These are phyloP conservation scores for Drosophila carrolli DNA, from an alignment of 1,140 invertebrate species.

Conservation along the genomic window DNA sequence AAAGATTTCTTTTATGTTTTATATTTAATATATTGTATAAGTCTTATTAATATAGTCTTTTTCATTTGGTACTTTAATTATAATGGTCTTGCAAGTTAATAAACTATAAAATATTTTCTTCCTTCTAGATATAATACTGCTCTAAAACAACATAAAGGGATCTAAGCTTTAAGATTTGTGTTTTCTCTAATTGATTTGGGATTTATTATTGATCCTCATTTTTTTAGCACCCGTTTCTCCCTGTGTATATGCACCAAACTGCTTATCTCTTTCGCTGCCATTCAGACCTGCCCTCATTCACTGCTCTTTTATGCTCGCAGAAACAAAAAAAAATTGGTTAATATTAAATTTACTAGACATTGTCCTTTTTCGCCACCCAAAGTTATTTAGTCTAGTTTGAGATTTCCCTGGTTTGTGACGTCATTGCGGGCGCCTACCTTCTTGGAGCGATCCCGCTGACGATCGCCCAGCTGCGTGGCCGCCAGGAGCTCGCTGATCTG, in stretches of 20 bases:
- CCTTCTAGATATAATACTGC: constrained; percentile 3
- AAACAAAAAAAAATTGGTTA: constrained; percentile 9
- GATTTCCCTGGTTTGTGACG: constrained; percentile 76
- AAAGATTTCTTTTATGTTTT: background rate
- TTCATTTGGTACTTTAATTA: background rate
- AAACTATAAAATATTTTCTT: background rate
- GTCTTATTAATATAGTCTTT: constrained; percentile 13
- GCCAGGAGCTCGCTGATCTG: constrained; percentile 70
- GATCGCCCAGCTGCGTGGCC: constrained; percentile 61
- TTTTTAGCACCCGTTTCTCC: constrained; percentile 1
- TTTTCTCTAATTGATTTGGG: background rate
- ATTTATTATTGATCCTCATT: background rate
- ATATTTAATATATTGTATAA: constrained; percentile 5
- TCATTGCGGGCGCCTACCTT: constrained; percentile 68
- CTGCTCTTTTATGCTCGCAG: background rate
- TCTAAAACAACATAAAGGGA: background rate
- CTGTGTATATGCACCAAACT: constrained; percentile 12
- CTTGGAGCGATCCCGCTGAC: constrained; percentile 56
- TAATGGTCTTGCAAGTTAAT: background rate
- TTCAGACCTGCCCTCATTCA: constrained; percentile 18
- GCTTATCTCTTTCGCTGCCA: constrained; percentile 11
- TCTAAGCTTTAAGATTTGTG: too few species aligned
- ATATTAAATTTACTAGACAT: constrained; percentile 4
- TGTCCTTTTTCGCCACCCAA: constrained; percentile 12
- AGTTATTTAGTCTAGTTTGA: constrained; percentile 59